These are phyloP conservation scores for Cotesia glomerata DNA, from an alignment of 1,140 invertebrate genomes.

Conservation along the genomic window DNA sequence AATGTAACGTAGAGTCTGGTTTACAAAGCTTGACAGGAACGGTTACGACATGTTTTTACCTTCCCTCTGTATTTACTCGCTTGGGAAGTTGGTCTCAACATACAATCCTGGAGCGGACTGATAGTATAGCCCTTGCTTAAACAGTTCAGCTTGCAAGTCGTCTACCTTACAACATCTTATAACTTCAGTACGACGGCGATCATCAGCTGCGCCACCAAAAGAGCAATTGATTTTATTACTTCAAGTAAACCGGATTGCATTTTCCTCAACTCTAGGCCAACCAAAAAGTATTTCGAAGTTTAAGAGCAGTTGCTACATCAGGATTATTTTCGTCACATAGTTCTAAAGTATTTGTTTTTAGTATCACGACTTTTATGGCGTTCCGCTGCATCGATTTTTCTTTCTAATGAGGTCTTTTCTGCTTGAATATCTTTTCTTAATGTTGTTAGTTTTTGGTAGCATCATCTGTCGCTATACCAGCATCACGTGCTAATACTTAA, in stretches of 20 bases:
- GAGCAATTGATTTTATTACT: conserved; percentile 46
- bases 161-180: conserved; percentile 40
- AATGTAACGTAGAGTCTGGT: no score
- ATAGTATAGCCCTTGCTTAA: conserved; percentile 44
- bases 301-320: conserved; percentile 5
- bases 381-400: conserved; percentile 37
- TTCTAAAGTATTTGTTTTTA: conserved; percentile 35
- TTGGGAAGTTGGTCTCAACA: conserved; percentile 45
- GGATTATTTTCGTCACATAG: conserved; percentile 35
- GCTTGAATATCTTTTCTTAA: no score
- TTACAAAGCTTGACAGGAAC: conserved; percentile 50
- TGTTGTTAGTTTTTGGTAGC: conserved; percentile 38
- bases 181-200: no score
- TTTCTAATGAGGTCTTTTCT: conserved; percentile 41
- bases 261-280: conserved; percentile 30
- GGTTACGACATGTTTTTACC: conserved; percentile 38
- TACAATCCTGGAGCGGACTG: conserved; percentile 43
- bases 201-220: conserved; percentile 47
- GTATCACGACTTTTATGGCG: conserved; percentile 31
- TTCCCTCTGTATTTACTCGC: conserved; percentile 21
- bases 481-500: conserved; percentile 30
- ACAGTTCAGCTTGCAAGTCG: conserved; percentile 40
- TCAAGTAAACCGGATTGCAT: conserved; percentile 32
- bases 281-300: neutral
- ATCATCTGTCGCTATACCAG: conserved; percentile 38